Conservation (phyloP, 2,797 vertebrate genomes). For the Acanthopagrus latus region DNA sequence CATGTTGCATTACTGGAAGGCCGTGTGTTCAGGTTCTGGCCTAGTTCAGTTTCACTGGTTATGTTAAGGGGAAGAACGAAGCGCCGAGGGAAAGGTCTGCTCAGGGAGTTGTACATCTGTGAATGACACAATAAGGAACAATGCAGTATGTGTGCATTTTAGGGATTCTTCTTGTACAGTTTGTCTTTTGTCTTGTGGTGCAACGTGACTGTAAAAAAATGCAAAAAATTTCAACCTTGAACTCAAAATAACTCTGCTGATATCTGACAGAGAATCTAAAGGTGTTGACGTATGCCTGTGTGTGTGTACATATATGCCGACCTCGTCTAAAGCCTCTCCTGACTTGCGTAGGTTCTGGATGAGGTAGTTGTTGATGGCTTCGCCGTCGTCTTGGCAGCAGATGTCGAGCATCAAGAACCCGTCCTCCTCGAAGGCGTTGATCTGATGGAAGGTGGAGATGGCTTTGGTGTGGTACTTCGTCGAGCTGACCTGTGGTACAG, state of each 20-base stretch:
- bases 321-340: slow-evolving; percentile 86
- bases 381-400: slow-evolving; percentile 90
- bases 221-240: too few species aligned
- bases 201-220: background rate
- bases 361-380: slow-evolving; percentile 83
- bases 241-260: background rate
- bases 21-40: slow-evolving; percentile 88
- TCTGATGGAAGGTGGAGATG: slow-evolving; percentile 92
- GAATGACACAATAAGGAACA: slow-evolving; percentile 8
- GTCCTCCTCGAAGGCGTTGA: slow-evolving; percentile 94
- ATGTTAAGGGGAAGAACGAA: slow-evolving; percentile 92
- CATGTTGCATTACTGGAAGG: slow-evolving; percentile 86
- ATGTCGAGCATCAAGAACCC: slow-evolving; percentile 92
- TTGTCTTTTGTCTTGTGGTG: background rate
- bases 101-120: slow-evolving; percentile 85
- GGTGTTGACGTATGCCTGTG: background rate
- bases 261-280: background rate
- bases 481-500: slow-evolving; percentile 81
- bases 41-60: slow-evolving; percentile 76
- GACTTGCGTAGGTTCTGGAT: slow-evolving; percentile 92
- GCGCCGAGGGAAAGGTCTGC: slow-evolving; percentile 86
- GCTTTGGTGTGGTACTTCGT: slow-evolving; percentile 88
- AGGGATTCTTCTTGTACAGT: background rate
- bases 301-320: slow-evolving; percentile 39
- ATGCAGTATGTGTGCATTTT: background rate